Evolutionary conservation across 2,888 invertebrate genomes (phyloP).

Genomic region (Diarsia mendica): DNA sequence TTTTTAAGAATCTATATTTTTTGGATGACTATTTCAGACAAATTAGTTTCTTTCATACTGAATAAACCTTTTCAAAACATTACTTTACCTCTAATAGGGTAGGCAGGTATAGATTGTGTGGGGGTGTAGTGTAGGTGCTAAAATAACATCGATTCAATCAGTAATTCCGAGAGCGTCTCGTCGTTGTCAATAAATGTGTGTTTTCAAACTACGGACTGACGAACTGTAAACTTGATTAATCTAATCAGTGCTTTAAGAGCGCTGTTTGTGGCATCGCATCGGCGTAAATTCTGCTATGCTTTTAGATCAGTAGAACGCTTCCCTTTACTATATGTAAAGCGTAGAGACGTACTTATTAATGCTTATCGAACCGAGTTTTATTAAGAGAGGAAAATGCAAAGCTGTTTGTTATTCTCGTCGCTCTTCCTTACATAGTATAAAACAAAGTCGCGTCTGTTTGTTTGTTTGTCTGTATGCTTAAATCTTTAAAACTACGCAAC

Average conservation of each 20-base stretch:
- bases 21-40: slow-evolving; percentile 1
- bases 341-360: slow-evolving; percentile 6
- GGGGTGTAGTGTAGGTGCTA: not conserved
- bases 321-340: slow-evolving; percentile 9
- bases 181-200: slow-evolving; percentile 39
- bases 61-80: slow-evolving; percentile 6
- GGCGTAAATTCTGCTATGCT: slow-evolving; percentile 40
- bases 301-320: slow-evolving; percentile 18
- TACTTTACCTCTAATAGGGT: not conserved
- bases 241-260: slow-evolving; percentile 50
- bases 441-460: too few species aligned
- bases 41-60: slow-evolving; percentile 5
- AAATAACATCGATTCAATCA: slow-evolving; percentile 24
- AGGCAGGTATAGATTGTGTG: not conserved
- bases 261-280: slow-evolving; percentile 36
- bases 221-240: slow-evolving; percentile 48
- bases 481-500: too few species aligned
- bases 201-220: slow-evolving; percentile 39
- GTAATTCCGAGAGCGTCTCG: slow-evolving; percentile 21
- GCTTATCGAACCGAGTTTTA: slow-evolving; percentile 13
- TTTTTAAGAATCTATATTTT: slow-evolving; percentile 21
- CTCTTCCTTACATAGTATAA: too few species aligned
- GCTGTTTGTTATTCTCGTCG: not conserved
- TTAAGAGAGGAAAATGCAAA: not conserved
- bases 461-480: too few species aligned